Base-by-base conservation (phyloP, 2,888 invertebrate species). In the Tanytarsus gracilentus region DNA sequence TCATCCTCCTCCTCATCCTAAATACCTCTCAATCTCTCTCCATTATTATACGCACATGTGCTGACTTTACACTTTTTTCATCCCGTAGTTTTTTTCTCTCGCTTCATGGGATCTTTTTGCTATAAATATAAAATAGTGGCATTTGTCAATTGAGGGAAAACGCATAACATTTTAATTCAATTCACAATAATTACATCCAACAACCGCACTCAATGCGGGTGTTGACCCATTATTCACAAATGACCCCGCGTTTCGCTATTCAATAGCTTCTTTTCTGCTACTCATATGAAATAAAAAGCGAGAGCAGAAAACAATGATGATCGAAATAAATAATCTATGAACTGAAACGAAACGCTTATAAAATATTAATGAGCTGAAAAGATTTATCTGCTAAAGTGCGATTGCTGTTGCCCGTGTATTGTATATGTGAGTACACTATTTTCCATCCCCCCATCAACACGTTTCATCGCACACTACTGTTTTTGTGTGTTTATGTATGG, bases 241-340 rank as follows among this genome's bases (percentile, higher is more conserved):
- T 58, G 44, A 58, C 29, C 48, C 48, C 27, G 7, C 51, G 27
- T 14, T 7, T 26, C 11, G 7, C 16, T 11, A 25, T 7, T 14
- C 14, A 49, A 14, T 14, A 14, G 14, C 25, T 14, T 23, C 25
- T n/a, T n/a, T 27, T 25, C 11, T 26, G 26, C 49, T 33, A 33
- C n/a, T 33, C 33, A 33, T 33, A 33, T 33, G n/a, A 33, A 9
- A 33, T 9, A 3, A 36, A 16, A 5, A 52, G 26, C 50, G 33
- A 25, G 9, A 39, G 18, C 18, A 44, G 44, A 56, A 58, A 39
- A 58, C 58, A 58, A 58, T 58, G 48, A 58, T 48, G 58, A 58
- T 58, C 58, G 58, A 58, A 44, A 58, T 58, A 58, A 58, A 58
- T 58, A 58, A 58, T 58, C 58, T 58, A 58, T 58, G 58, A 58